These are phyloP conservation scores for Eupleurogrammus muticus DNA, from an alignment of 2,797 vertebrate species.

Conservation along the genomic window DNA sequence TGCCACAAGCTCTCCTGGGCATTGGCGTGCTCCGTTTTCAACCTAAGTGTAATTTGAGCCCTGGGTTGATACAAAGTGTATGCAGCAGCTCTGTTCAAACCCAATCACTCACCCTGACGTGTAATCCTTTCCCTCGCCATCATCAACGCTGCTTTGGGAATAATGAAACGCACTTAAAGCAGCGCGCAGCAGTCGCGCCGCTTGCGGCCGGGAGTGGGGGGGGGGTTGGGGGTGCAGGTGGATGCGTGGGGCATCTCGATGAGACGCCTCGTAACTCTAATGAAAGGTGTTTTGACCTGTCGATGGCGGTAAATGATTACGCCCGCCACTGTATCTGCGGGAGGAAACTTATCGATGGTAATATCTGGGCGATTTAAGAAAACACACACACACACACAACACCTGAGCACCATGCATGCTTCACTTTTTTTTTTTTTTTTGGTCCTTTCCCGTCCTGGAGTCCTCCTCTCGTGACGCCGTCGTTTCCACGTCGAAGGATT, in stretches of 20 bases:
- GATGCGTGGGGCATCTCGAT: constrained; percentile 70
- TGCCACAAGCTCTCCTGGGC: constrained; percentile 86
- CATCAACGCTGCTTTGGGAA: constrained; percentile 82
- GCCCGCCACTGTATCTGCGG: constrained; percentile 70
- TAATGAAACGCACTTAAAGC: constrained; percentile 86
- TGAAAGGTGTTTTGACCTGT: constrained; percentile 79
- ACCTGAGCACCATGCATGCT: constrained; percentile 37
- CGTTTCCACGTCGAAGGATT: constrained; percentile 78
- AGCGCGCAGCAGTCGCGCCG: constrained; percentile 78
- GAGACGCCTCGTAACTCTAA: constrained; percentile 77
- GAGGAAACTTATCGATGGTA: constrained; percentile 65
- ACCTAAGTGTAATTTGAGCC: constrained; percentile 87
- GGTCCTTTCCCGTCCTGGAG: constrained; percentile 43
- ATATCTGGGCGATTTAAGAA: constrained; percentile 65
- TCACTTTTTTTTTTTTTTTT: constrained; percentile 43
- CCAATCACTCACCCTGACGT: constrained; percentile 87
- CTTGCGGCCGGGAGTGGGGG: constrained; percentile 52
- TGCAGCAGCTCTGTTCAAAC: constrained; percentile 86
- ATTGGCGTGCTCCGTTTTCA: constrained; percentile 84
- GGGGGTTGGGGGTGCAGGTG: too few species aligned
- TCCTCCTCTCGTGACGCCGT: constrained; percentile 57
- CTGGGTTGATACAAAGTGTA: constrained; percentile 85
- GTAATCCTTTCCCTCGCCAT: constrained; percentile 82
- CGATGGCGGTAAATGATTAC: constrained; percentile 71
- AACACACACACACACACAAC: constrained; percentile 24